Conservation (phyloP, 2,113 vertebrate species). For the Pollachius pollachius region DNA sequence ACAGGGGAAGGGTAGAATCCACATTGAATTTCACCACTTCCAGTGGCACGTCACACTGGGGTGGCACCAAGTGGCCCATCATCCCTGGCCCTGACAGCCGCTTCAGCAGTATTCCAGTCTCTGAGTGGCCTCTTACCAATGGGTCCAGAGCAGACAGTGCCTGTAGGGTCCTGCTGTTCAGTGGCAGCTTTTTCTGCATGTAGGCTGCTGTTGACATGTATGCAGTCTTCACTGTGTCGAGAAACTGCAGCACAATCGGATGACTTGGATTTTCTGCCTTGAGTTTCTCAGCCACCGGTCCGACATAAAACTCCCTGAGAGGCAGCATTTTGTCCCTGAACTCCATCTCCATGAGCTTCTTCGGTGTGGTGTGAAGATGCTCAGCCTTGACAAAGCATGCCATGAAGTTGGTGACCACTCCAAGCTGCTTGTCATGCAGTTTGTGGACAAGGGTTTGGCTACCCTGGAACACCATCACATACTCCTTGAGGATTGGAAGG, state of each 20-base stretch:
- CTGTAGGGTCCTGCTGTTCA: too few species aligned
- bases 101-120: slow-evolving; percentile 6
- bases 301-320: not conserved
- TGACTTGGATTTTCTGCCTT: too few species aligned
- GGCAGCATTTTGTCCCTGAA: not conserved
- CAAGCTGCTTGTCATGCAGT: not conserved
- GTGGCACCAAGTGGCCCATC: slow-evolving; percentile 12
- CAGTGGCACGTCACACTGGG: slow-evolving; percentile 11
- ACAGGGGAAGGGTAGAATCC: slow-evolving; percentile 4
- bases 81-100: not conserved
- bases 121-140: not conserved
- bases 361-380: not conserved
- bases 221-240: too few species aligned
- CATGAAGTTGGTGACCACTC: slow-evolving; percentile 1
- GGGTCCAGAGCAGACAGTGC: not conserved
- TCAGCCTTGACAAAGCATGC: not conserved
- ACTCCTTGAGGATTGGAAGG: slow-evolving; percentile 13
- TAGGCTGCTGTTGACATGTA: too few species aligned
- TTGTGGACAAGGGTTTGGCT: not conserved
- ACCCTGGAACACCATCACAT: slow-evolving; percentile 10
- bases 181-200: too few species aligned
- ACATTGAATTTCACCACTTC: slow-evolving; percentile 8
- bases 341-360: not conserved
- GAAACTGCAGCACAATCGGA: too few species aligned
- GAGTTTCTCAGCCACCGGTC: not conserved